Percentiles rank a stretch among this genome's conserved stretches.
phyloP scores from a whole-genome alignment of 2,888 invertebrate species.

The Cistogaster globosa region DNA sequence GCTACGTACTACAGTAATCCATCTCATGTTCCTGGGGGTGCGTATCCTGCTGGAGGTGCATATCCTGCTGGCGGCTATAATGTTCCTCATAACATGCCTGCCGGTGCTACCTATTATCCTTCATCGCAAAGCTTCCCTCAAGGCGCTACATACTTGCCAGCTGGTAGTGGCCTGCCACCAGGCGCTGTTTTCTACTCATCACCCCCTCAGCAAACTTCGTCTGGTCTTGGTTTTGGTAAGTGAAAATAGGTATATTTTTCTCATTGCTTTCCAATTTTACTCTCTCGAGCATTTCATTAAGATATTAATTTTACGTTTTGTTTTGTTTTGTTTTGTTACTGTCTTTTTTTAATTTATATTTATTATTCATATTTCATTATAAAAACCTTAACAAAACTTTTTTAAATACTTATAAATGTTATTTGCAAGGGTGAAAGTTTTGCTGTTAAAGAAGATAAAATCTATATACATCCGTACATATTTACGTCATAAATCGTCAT shows the following conservation, averaged over 20 bases:
- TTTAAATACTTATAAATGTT: too few species aligned
- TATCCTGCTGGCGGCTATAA: conserved; percentile 75
- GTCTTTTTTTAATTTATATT: too few species aligned
- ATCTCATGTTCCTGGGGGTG: conserved; percentile 43
- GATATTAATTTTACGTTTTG: too few species aligned
- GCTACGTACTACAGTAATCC: conserved; percentile 74
- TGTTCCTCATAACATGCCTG: conserved; percentile 69
- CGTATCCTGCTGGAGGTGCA: conserved; percentile 67
- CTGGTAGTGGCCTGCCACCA: conserved; percentile 76
- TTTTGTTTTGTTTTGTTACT: too few species aligned
- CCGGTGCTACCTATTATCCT: conserved; percentile 75
- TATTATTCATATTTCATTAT: too few species aligned
- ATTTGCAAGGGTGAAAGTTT: too few species aligned
- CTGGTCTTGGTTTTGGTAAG: conserved; percentile 82
- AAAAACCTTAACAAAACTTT: too few species aligned
- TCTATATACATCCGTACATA: too few species aligned
- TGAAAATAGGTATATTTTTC: background rate
- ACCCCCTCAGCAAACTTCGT: conserved; percentile 80
- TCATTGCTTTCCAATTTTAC: background rate
- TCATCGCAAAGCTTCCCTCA: conserved; percentile 73
- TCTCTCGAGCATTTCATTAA: background rate
- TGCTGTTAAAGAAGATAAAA: too few species aligned
- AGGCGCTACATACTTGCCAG: conserved; percentile 77
- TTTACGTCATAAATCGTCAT: too few species aligned
- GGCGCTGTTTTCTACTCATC: conserved; percentile 77